Evolutionary conservation across 2,797 vertebrate genomes (phyloP), one percentile per base, ranked within the genome.

Genomic region (Melanogrammus aeglefinus): DNA sequence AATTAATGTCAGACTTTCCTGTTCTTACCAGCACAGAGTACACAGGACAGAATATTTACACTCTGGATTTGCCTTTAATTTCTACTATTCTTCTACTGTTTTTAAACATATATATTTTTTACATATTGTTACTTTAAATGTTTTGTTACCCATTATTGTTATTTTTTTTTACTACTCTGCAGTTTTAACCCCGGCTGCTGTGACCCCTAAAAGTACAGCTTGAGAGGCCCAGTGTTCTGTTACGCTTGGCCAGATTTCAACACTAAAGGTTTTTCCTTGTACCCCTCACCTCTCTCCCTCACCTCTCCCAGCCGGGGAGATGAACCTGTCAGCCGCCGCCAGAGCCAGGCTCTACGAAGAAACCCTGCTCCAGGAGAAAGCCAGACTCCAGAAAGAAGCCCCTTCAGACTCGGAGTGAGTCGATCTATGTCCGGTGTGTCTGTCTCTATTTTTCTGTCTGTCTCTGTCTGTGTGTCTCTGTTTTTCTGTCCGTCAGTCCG

Each of bases 241-340:
- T 63, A n/a, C 9, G n/a, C 18, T 24, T 63, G 7, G 57, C 57
- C n/a, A n/a, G 57, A 3, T 24, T 24, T 21, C 57, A 63, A 21
- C 57, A 24, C 57, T 24, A n/a, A 63, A 63, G 18, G 57, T 24
- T 18, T 63, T 63, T 57, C 18, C 66, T 12, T 70, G 10, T 71
- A 14, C 27, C 24, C 69, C 18, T 6, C 1, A 1, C 16, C 51
- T 29, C 13, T 84, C 21, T 36, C 24, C 69, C 29, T 14, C 5
- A 3, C 16, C 51, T 31, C 14, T 84, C 80, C n/a, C 80, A 99
- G 98, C 94, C 87, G 97, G 97, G 75, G 96, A 94, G 21, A 93
- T 99, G 86, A 99, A 99, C 93, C 93, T 89, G 87, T 96, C 97
- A 21, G 94, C 96, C 0, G 89, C 87, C 84, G 93, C 91, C 83